Conservation (phyloP, 1,140 invertebrate species). For the Habropoda laboriosa region DNA sequence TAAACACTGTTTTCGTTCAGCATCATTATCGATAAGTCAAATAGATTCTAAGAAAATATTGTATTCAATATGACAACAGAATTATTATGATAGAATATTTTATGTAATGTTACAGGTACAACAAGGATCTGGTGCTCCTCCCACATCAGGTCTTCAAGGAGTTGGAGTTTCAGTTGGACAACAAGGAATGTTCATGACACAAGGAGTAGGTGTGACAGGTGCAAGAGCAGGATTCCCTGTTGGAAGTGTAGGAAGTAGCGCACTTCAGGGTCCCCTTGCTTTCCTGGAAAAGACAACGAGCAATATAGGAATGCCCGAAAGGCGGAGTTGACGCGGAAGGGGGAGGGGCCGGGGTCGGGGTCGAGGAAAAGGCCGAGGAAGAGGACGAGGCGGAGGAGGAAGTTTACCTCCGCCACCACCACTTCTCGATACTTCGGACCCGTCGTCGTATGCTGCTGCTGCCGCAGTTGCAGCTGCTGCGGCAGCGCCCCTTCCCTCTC, state of each 20-base stretch:
- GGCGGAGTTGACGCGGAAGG: conserved; percentile 84
- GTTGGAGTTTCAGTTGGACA: conserved; percentile 79
- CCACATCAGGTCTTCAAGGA: conserved; percentile 74
- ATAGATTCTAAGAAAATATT: neutral
- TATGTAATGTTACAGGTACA: conserved; percentile 74
- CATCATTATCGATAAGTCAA: neutral
- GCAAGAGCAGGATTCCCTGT: conserved; percentile 72
- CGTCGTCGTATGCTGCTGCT: conserved; percentile 76
- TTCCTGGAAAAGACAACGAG: conserved; percentile 88
- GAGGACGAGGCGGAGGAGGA: conserved; percentile 78
- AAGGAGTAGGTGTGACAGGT: conserved; percentile 64
- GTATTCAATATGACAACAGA: neutral
- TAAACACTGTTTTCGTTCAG: neutral
- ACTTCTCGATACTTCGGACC: conserved; percentile 78
- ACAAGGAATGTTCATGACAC: conserved; percentile 78
- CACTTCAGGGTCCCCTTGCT: conserved; percentile 85
- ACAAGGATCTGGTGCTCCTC: conserved; percentile 69
- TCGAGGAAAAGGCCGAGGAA: conserved; percentile 82
- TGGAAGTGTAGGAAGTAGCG: conserved; percentile 75
- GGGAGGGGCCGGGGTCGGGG: conserved; percentile 84
- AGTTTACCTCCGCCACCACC: conserved; percentile 71
- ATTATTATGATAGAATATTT: conserved; percentile 8
- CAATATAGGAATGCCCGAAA: conserved; percentile 87
- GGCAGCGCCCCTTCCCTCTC: conserved; percentile 79
- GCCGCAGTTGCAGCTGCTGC: conserved; percentile 72